phyloP scores from a whole-genome alignment of 2,888 invertebrate genomes.

The Platynereis dumerilii region DNA sequence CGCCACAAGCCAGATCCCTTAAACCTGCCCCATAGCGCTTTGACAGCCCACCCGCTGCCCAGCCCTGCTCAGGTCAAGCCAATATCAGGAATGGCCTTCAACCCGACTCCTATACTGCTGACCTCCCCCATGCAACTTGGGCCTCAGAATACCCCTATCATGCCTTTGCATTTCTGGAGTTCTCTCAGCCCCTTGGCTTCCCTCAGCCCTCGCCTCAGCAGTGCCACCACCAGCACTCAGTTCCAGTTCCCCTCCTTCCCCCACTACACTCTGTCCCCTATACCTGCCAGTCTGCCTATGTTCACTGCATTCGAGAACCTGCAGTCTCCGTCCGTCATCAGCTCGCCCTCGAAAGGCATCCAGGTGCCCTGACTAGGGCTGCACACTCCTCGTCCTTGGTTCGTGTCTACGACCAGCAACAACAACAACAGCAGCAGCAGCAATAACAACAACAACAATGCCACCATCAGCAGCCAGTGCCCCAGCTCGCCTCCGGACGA shows the following conservation, averaged over 20 bases:
- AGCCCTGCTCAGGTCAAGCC: constrained; percentile 43
- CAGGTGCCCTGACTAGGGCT: constrained; percentile 22
- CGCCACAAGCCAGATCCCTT: constrained; percentile 38
- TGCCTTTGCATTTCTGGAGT: constrained; percentile 63
- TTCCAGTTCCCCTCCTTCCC: constrained; percentile 40
- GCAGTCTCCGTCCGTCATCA: constrained; percentile 34
- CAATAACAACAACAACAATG: no score
- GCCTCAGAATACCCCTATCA: constrained; percentile 52
- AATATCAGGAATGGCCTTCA: constrained; percentile 7
- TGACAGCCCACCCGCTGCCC: constrained; percentile 40
- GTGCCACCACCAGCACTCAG: constrained; percentile 30
- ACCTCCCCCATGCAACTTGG: constrained; percentile 37
- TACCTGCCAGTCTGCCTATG: constrained; percentile 33
- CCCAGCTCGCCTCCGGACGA: no score
- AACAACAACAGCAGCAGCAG: no score
- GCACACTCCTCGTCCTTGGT: not conserved
- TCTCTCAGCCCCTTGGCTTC: constrained; percentile 58
- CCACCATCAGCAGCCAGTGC: no score
- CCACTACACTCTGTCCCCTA: constrained; percentile 33
- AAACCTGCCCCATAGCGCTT: constrained; percentile 40
- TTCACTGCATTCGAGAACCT: constrained; percentile 35
- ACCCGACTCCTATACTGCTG: constrained; percentile 47
- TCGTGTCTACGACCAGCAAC: no score
- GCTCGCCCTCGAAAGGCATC: constrained; percentile 26
- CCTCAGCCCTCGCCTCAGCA: constrained; percentile 50